These are phyloP conservation scores for Somateria mollissima DNA, from an alignment of 2,797 vertebrate genomes.

Conservation along the genomic window DNA sequence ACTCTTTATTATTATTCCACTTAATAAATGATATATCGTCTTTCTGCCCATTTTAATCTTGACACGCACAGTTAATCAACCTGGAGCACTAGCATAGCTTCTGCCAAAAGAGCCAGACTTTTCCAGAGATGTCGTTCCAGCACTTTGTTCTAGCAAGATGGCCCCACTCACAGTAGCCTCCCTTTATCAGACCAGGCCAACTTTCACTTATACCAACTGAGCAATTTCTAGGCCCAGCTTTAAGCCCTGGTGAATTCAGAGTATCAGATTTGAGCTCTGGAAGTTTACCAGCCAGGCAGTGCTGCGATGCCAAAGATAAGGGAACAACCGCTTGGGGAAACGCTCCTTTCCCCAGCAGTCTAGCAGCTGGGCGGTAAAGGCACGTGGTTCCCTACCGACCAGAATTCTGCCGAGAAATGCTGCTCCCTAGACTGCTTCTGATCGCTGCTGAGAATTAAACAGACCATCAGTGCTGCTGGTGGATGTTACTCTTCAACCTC, in stretches of 20 bases:
- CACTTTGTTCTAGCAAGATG: neutral
- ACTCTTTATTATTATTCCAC: neutral
- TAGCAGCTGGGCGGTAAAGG: neutral
- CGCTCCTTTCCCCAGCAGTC: neutral
- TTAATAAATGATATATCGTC: accelerated
- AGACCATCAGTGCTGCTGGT: neutral
- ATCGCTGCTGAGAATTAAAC: neutral
- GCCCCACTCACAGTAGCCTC: neutral
- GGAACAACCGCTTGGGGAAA: neutral
- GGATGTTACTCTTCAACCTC: neutral
- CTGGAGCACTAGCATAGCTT: neutral
- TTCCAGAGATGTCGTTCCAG: neutral
- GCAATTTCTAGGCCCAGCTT: accelerated
- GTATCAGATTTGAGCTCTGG: neutral
- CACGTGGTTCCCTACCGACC: neutral
- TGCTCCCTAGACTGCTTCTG: neutral
- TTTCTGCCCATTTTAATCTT: neutral
- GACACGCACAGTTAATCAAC: neutral
- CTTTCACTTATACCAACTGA: neutral
- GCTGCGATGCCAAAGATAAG: neutral
- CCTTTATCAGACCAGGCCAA: neutral
- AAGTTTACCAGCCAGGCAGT: neutral
- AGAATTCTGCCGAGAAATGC: neutral
- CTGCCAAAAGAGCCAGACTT: neutral
- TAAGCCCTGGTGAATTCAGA: neutral